phyloP scores from a whole-genome alignment of 1,140 invertebrate species.

The Drosophila persimilis region DNA sequence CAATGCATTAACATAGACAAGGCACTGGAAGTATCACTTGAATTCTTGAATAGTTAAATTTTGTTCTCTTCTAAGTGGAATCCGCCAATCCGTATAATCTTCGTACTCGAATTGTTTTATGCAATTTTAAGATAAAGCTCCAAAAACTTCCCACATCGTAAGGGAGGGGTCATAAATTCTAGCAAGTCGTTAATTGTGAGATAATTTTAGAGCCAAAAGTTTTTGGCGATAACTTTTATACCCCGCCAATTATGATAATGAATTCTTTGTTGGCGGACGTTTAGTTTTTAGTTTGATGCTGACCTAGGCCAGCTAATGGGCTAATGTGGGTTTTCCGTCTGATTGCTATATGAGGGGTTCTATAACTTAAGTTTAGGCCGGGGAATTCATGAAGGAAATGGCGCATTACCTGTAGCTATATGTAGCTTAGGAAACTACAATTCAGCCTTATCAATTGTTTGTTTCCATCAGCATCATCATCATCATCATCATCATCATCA shows the following conservation, averaged over 20 bases:
- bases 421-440: neutral
- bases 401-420: neutral
- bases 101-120: conserved; percentile 4
- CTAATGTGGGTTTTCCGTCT: conserved; percentile 23
- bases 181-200: conserved; percentile 18
- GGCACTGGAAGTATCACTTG: too few relatives aligned
- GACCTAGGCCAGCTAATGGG: conserved; percentile 53
- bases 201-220: conserved; percentile 6
- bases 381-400: conserved; percentile 36
- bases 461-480: neutral
- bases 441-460: neutral
- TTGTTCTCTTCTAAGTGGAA: too few relatives aligned
- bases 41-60: too few relatives aligned
- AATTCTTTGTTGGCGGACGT: neutral
- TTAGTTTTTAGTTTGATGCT: conserved; percentile 54
- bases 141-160: conserved; percentile 13
- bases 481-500: too few relatives aligned
- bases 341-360: conserved; percentile 27
- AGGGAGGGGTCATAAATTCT: conserved; percentile 10
- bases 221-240: conserved; percentile 35
- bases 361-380: conserved; percentile 26
- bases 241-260: neutral
- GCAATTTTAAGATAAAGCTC: conserved; percentile 13
- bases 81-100: neutral
- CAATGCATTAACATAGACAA: too few relatives aligned